Conservation (phyloP, 64 coral and sea anemone genomes). For the Exaiptasia diaphana region DNA sequence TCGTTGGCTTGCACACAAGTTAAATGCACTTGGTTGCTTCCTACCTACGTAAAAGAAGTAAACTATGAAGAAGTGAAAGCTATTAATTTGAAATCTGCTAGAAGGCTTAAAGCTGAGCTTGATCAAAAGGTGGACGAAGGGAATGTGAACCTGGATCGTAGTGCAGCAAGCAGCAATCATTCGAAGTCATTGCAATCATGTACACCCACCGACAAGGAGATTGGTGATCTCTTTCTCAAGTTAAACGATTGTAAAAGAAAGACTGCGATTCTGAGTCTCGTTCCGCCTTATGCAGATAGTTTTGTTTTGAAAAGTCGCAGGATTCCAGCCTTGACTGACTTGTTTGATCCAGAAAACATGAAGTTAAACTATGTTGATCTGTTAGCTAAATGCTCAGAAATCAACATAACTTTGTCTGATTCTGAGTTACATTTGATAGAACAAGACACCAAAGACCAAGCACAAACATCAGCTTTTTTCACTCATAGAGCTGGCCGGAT, state of each 20-base stretch:
- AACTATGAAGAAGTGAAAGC: slow-evolving; percentile 12
- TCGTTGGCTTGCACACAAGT: slow-evolving; percentile 28
- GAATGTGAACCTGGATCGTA: background rate
- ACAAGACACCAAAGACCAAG: background rate
- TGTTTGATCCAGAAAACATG: slow-evolving; percentile 43
- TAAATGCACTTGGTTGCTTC: slow-evolving; percentile 50
- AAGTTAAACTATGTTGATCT: slow-evolving; percentile 13
- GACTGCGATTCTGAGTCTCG: background rate
- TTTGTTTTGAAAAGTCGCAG: background rate
- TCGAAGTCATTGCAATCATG: background rate
- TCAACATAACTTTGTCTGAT: slow-evolving; percentile 7
- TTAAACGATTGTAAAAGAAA: slow-evolving; percentile 12
- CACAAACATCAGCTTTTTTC: slow-evolving; percentile 28
- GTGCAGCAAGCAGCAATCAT: background rate
- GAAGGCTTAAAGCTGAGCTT: slow-evolving; percentile 37
- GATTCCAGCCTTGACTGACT: slow-evolving; percentile 3
- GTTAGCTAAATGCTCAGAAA: slow-evolving; percentile 23
- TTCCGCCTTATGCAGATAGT: background rate
- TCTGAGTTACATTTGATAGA: slow-evolving; percentile 23
- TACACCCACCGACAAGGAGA: slow-evolving; percentile 2
- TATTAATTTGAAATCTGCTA: slow-evolving; percentile 53
- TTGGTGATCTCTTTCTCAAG: background rate
- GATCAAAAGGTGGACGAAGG: slow-evolving; percentile 7
- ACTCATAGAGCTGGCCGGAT: slow-evolving; percentile 33
- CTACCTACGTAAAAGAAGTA: slow-evolving; percentile 29